Evolutionary conservation across 2,797 vertebrate genomes (phyloP).

Genomic region (Chaunax sp.): DNA sequence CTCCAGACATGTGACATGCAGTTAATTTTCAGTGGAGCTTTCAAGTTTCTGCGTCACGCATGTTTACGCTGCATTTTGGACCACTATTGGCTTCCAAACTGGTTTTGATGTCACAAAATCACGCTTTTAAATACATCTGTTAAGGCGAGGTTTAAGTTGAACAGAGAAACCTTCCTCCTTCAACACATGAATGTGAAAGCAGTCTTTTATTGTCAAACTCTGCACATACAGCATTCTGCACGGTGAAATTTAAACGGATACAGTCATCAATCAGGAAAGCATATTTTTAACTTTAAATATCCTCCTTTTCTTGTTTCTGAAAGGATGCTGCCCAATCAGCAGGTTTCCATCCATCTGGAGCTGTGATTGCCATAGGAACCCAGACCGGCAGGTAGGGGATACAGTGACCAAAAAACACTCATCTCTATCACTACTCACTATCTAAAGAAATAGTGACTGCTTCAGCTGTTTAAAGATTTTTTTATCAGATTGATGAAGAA

Average conservation of each 20-base stretch:
- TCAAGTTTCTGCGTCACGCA: not conserved
- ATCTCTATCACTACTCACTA: not conserved
- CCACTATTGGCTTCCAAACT: not conserved
- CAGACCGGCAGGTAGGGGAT: conserved; percentile 91
- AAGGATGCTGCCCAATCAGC: conserved; percentile 96
- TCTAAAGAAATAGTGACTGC: not conserved
- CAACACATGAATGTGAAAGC: too few species aligned
- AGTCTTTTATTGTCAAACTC: not conserved
- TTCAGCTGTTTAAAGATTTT: not conserved
- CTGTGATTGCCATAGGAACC: conserved; percentile 94
- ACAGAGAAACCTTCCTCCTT: too few species aligned
- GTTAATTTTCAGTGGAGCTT: not conserved
- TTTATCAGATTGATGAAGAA: not conserved
- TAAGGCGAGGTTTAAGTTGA: not conserved
- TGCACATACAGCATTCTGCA: not conserved
- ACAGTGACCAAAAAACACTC: not conserved
- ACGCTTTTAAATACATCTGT: not conserved
- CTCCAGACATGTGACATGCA: not conserved
- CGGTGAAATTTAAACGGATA: not conserved
- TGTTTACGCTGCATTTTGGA: not conserved
- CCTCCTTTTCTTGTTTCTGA: conserved; percentile 26
- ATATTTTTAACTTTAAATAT: not conserved
- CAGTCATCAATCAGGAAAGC: too few species aligned
- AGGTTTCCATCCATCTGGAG: conserved; percentile 94
- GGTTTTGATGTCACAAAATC: not conserved